Conservation (phyloP, 2,888 invertebrate genomes). For the Sipha maydis region DNA sequence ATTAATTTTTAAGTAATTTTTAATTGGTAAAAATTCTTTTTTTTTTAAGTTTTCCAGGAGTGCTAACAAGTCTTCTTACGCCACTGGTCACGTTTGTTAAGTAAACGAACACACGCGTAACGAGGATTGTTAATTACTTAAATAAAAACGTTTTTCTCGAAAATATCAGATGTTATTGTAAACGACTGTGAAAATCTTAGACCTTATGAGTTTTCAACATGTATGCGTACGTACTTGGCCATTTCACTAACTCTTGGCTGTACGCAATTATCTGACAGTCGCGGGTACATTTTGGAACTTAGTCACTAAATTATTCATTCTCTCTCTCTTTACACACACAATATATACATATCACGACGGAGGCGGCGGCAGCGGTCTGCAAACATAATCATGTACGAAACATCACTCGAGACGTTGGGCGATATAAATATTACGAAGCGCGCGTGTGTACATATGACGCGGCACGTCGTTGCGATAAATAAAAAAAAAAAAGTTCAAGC, state of each 20-base stretch:
- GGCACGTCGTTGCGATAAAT: background rate
- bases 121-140: background rate
- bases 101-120: background rate
- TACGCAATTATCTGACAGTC: background rate
- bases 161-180: no score
- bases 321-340: background rate
- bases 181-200: background rate
- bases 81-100: no score
- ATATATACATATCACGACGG: background rate
- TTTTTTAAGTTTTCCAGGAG: no score
- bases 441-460: background rate
- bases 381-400: slow-evolving; percentile 50
- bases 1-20: no score
- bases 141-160: no score
- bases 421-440: slow-evolving; percentile 15
- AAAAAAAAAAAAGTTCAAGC: background rate
- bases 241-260: background rate
- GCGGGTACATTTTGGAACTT: slow-evolving; percentile 4
- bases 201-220: no score
- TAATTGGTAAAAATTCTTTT: no score
- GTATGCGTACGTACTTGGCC: background rate
- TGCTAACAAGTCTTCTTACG: no score
- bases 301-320: slow-evolving; percentile 23
- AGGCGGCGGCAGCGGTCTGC: background rate
- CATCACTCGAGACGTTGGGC: background rate